Conservation (phyloP, 2,113 vertebrate species). For the Pterocles gutturalis region DNA sequence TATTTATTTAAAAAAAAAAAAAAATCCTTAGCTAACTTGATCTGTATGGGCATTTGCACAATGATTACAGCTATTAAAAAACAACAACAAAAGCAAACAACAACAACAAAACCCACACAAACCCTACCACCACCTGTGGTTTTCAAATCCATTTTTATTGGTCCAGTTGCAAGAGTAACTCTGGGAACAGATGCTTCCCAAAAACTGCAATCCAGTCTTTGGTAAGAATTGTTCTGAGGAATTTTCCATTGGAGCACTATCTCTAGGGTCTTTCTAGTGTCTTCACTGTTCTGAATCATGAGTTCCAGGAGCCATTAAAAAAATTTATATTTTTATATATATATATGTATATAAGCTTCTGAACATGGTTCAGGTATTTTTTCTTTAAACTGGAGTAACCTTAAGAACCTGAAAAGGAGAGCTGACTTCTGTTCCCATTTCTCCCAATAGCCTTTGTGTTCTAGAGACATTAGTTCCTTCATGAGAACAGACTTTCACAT, state of each 20-base stretch:
- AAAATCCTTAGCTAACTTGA: rapidly evolving
- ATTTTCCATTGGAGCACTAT: not conserved
- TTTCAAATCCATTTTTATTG: not conserved
- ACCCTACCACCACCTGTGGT: rapidly evolving
- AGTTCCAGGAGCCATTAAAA: not conserved
- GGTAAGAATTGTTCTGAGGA: not conserved
- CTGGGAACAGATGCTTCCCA: not conserved
- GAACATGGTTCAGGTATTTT: not conserved
- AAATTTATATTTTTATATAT: too few species aligned
- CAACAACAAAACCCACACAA: not conserved
- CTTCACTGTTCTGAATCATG: not conserved
- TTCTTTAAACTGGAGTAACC: not conserved
- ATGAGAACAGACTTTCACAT: not conserved
- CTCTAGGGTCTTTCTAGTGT: not conserved
- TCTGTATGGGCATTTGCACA: not conserved
- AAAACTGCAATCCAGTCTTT: not conserved
- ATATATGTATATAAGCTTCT: not conserved
- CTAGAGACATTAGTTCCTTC: not conserved
- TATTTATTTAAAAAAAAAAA: not conserved
- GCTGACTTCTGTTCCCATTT: not conserved
- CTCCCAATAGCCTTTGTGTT: not conserved
- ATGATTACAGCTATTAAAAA: not conserved
- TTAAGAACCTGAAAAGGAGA: not conserved
- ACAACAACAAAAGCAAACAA: not conserved
- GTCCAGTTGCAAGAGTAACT: not conserved